phyloP scores from a whole-genome alignment of 1,140 invertebrate genomes.

The Sycophaga agraensis region DNA sequence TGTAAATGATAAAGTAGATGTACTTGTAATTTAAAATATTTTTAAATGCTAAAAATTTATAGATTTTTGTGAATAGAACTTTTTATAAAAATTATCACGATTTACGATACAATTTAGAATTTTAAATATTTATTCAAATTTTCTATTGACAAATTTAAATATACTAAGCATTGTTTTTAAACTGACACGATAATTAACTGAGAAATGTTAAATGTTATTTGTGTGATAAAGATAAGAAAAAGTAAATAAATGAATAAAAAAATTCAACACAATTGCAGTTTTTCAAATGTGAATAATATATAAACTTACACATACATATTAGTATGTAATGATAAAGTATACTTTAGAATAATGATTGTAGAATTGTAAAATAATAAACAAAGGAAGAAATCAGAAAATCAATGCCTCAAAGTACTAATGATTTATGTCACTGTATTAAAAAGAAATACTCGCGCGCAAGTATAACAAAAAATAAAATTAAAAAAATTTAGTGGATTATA shows the following conservation, averaged over 20 bases:
- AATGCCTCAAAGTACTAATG: slow-evolving; percentile 15
- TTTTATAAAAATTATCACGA: slow-evolving; percentile 16
- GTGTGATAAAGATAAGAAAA: slow-evolving; percentile 17
- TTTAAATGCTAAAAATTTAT: slow-evolving; percentile 24
- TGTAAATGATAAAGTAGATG: slow-evolving; percentile 8
- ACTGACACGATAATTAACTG: neutral
- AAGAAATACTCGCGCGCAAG: too few species aligned
- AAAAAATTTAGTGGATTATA: neutral
- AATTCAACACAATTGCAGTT: neutral
- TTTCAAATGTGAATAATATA: slow-evolving; percentile 5
- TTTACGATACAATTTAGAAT: slow-evolving; percentile 9
- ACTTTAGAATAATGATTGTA: neutral
- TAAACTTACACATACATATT: neutral
- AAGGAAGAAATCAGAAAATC: neutral
- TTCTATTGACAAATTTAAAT: neutral
- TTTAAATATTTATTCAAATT: slow-evolving; percentile 9
- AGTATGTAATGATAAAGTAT: neutral
- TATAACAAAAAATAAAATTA: too few species aligned
- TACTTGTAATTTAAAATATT: slow-evolving; percentile 15
- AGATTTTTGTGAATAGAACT: slow-evolving; percentile 23
- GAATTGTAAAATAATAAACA: neutral
- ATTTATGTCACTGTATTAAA: neutral
- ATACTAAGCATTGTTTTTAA: neutral
- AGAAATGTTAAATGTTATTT: slow-evolving; percentile 19
- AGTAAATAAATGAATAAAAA: slow-evolving; percentile 5